Evolutionary conservation across 2,797 vertebrate species (phyloP).

Genomic region (Alectoris magna): DNA sequence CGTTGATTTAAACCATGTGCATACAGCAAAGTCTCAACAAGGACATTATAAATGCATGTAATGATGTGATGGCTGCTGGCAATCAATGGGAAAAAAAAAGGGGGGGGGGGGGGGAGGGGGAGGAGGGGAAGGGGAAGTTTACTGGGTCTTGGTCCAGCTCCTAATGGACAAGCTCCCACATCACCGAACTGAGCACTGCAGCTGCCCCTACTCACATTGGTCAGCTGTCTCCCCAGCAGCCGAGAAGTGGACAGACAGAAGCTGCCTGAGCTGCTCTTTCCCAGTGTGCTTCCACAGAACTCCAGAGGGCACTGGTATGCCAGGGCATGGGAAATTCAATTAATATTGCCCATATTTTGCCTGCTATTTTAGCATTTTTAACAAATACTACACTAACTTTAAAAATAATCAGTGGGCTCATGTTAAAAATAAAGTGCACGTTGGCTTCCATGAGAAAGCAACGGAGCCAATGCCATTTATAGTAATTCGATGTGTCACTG

Average conservation of each 20-base stretch:
- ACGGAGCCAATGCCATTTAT: conserved; percentile 65
- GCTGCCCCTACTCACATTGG: conserved; percentile 51
- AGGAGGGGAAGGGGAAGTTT: background rate
- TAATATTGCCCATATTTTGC: background rate
- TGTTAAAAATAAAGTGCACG: conserved; percentile 59
- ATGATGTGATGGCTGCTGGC: conserved; percentile 37
- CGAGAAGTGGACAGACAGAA: background rate
- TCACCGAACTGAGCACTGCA: conserved; percentile 49
- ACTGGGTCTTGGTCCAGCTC: conserved; percentile 37
- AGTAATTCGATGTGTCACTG: conserved; percentile 66
- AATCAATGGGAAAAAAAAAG: background rate
- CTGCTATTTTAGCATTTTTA: conserved; percentile 21
- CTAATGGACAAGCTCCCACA: conserved; percentile 42
- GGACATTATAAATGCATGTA: conserved; percentile 52
- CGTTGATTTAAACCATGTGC: conserved; percentile 68
- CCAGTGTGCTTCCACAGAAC: fast-evolving
- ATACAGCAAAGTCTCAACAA: conserved; percentile 40
- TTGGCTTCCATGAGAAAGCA: conserved; percentile 58
- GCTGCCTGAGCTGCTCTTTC: background rate
- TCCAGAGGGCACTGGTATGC: background rate
- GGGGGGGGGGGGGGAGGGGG: too few relatives aligned
- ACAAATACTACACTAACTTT: conserved; percentile 33
- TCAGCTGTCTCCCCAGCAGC: background rate
- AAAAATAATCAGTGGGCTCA: conserved; percentile 27
- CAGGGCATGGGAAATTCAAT: background rate